Percentiles rank a stretch among this genome's conserved stretches.
These are phyloP conservation scores for Tenthredo scrophulariae DNA, from an alignment of 2,888 invertebrate species.

Conservation along the genomic window DNA sequence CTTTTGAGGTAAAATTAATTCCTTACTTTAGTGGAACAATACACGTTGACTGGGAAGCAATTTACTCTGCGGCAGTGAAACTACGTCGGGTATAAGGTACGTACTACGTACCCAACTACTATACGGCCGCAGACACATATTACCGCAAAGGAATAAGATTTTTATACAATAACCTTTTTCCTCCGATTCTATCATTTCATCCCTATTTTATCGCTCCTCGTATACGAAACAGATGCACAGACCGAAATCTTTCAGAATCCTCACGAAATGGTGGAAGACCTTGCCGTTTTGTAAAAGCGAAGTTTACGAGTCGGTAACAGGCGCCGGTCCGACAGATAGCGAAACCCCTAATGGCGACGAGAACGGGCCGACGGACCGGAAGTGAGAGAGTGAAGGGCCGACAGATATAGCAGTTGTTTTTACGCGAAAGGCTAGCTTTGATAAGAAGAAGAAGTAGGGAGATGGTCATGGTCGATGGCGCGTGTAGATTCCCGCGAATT, in stretches of 20 bases:
- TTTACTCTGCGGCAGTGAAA: not conserved
- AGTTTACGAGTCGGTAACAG: not conserved
- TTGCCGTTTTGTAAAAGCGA: not conserved
- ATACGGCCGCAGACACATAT: slow-evolving; percentile 9
- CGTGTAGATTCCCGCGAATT: slow-evolving; percentile 46
- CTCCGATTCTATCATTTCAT: not conserved
- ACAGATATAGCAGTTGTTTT: slow-evolving; percentile 25
- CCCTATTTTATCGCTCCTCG: not conserved
- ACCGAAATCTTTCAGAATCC: not conserved
- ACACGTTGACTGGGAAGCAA: not conserved
- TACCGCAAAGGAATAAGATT: not conserved
- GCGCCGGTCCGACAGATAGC: not conserved
- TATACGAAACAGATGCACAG: not conserved
- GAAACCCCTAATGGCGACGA: slow-evolving; percentile 43
- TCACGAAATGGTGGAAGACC: not conserved
- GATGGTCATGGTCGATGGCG: slow-evolving; percentile 44
- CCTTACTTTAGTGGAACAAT: slow-evolving; percentile 3
- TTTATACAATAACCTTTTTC: not conserved
- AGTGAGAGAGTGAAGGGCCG: not conserved
- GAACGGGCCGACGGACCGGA: slow-evolving; percentile 40
- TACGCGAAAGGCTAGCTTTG: slow-evolving; percentile 23
- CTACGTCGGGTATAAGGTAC: not conserved
- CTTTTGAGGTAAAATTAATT: slow-evolving; percentile 16
- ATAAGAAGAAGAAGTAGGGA: slow-evolving; percentile 14
- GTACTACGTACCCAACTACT: not conserved